Conservation (phyloP, 2,113 vertebrate genomes). For the Perognathus longimembris region DNA sequence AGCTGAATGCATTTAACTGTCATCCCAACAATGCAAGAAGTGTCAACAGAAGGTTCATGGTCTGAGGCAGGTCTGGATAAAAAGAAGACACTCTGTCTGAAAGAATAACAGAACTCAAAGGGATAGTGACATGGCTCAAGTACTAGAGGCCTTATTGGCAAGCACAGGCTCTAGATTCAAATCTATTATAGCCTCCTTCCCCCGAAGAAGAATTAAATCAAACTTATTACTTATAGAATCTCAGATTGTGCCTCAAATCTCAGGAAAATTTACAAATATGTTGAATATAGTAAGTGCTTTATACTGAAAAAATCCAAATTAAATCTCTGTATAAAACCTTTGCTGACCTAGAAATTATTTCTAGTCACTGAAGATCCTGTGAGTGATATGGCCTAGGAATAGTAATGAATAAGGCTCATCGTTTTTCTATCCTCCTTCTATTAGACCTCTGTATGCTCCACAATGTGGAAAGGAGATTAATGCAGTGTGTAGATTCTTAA, state of each 20-base stretch:
- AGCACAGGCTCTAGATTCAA: too few relatives aligned
- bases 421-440: not conserved
- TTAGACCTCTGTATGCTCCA: not conserved
- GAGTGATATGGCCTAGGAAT: not conserved
- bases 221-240: constrained; percentile 41
- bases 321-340: not conserved
- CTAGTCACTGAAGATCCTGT: not conserved
- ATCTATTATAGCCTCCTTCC: too few relatives aligned
- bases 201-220: too few relatives aligned
- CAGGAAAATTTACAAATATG: not conserved
- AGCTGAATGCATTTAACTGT: too few relatives aligned
- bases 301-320: constrained; percentile 15
- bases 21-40: too few relatives aligned
- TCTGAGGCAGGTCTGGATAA: too few relatives aligned
- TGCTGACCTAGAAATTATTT: not conserved
- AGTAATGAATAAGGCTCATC: not conserved
- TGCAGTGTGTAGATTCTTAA: constrained; percentile 35
- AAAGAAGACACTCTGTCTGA: too few relatives aligned
- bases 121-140: too few relatives aligned
- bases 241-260: not conserved
- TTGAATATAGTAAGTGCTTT: not conserved
- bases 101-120: too few relatives aligned
- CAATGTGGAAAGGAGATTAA: not conserved
- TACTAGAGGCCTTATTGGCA: too few relatives aligned
- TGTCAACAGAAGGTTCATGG: too few relatives aligned